A percentile compares a stretch with the other conserved stretches of the same genome.
Evolutionary conservation across 1,140 invertebrate species (phyloP).

Genomic region (Drosophila suzukii): DNA sequence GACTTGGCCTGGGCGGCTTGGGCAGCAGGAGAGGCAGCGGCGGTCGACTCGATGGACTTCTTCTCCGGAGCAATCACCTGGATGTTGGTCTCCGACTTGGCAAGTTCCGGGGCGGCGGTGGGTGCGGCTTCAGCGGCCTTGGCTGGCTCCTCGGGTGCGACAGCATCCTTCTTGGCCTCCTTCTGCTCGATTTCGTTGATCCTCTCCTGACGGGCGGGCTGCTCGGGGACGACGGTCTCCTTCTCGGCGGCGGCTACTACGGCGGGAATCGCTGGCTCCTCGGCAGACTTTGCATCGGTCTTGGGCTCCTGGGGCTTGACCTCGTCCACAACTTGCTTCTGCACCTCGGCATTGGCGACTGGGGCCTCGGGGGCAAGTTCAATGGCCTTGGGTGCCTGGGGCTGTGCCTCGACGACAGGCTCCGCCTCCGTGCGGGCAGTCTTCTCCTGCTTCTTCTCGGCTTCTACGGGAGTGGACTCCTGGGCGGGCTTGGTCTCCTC

Average conservation of each 20-base stretch:
- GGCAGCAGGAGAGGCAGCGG: slow-evolving; percentile 28
- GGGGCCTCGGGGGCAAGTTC: slow-evolving; percentile 44
- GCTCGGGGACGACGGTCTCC: slow-evolving; percentile 18
- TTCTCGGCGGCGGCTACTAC: slow-evolving; percentile 18
- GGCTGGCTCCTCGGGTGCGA: slow-evolving; percentile 1
- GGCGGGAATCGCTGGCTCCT: slow-evolving; percentile 12
- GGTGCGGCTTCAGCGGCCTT: slow-evolving; percentile 14
- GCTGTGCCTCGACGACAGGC: slow-evolving; percentile 19
- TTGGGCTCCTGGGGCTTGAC: slow-evolving; percentile 44
- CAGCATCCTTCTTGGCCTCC: slow-evolving; percentile 32
- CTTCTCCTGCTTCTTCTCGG: slow-evolving; percentile 56
- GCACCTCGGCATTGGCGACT: slow-evolving; percentile 42
- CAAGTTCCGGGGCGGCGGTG: slow-evolving; percentile 13
- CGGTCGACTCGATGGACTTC: slow-evolving; percentile 24
- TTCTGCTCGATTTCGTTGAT: slow-evolving; percentile 60
- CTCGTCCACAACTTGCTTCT: slow-evolving; percentile 62
- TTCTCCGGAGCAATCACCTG: slow-evolving; percentile 55
- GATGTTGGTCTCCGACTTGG: slow-evolving; percentile 47
- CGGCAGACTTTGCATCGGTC: slow-evolving; percentile 48
- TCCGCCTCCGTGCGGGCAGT: slow-evolving; percentile 57
- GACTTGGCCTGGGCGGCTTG: slow-evolving; percentile 50
- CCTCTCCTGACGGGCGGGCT: slow-evolving; percentile 63
- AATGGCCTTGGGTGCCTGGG: slow-evolving; percentile 56
- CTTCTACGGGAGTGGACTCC: slow-evolving; percentile 38
- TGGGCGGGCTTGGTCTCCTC: slow-evolving; percentile 38